Base-by-base conservation (phyloP, 2,797 vertebrate species). In the Rhabdomys pumilio region DNA sequence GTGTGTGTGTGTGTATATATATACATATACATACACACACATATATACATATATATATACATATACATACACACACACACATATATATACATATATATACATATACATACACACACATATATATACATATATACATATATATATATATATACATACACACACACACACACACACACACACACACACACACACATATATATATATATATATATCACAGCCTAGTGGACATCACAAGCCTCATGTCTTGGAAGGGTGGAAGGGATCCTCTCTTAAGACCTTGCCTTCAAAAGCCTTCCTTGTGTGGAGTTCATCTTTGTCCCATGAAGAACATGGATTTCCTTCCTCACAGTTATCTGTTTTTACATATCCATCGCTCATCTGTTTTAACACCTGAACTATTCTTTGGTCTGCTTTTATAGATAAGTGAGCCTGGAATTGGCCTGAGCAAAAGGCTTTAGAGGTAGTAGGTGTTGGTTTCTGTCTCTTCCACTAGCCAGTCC, bases 381-480 rank as follows among this genome's bases (percentile, higher is more conserved):
- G 11, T 11, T 47, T 15, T 6, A 11, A 55, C 86, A 53, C 63
- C 57, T 95, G 57, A 67, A 2, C 57, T 63, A 34, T 75, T 82
- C 57, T 94, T 90, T 57, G 4, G 38, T 85, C 31, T 90, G 47
- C 47, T 90, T 93, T 85, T 65, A 38, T 29, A 4, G 15, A 89
- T 57, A 6, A 0, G 20, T 50, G 73, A 94, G 20, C 65, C 93
- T 41, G 29, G 61, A 63, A 20, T 67, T 59, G 65, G 38, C n/a
- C 34, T 7, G 13, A 75, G 53, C 59, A 38, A 63, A 57, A 47
- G 44, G 10, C 50, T 50, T 50, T 50, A 1, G 50, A 75, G 65
- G 55, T n/a, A 11, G 7, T 7, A 69, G 44, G 34, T 6, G 1
- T 61, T n/a, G 41, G 2, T 79, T 85, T 38, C 38, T 59, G 17